Evolutionary conservation across 2,113 vertebrate species (phyloP).

Genomic region (Pipa parva): DNA sequence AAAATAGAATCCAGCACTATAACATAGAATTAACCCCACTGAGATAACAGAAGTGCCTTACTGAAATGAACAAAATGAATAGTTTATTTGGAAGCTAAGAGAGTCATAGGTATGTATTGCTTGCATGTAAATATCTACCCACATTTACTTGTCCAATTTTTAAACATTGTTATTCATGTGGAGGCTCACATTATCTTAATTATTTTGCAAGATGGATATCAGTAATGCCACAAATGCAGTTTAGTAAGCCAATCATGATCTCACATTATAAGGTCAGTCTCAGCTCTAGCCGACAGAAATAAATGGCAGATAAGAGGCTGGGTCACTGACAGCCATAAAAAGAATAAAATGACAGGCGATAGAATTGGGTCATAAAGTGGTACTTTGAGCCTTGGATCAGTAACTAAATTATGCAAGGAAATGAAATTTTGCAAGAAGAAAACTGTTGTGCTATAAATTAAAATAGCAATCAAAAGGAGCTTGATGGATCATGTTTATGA

Average conservation of each 20-base stretch:
- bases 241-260: not conserved
- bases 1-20: not conserved
- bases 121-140: not conserved
- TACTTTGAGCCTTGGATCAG: too few species aligned
- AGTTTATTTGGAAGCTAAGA: too few species aligned
- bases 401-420: too few species aligned
- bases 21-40: conserved; percentile 1
- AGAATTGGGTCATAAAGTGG: too few species aligned
- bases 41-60: not conserved
- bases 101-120: not conserved
- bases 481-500: too few species aligned
- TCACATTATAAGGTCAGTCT: conserved; percentile 6
- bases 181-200: conserved; percentile 16
- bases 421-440: too few species aligned
- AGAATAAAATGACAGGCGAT: too few species aligned
- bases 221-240: conserved; percentile 3
- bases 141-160: conserved; percentile 2
- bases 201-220: conserved; percentile 13
- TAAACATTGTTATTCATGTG: not conserved
- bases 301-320: too few species aligned
- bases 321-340: too few species aligned
- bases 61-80: conserved; percentile 11
- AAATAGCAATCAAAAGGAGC: too few species aligned
- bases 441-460: too few species aligned
- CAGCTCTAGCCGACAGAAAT: not conserved